Conservation (phyloP, 2,113 vertebrate species). For the Nesoenas mayeri region DNA sequence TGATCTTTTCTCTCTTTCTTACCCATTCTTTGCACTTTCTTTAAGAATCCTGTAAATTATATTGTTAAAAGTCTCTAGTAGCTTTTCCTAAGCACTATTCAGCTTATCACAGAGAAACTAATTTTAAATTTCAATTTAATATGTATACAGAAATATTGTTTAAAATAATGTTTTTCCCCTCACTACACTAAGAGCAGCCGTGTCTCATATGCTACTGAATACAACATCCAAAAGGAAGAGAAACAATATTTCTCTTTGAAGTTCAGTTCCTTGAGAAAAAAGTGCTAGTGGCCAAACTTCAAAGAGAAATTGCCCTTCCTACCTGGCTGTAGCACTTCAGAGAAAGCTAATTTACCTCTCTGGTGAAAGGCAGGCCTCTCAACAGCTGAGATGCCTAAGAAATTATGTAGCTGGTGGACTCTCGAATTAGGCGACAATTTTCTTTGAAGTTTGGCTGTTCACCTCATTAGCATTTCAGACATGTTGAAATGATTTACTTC, state of each 20-base stretch:
- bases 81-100: background rate
- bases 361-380: constrained; percentile 22
- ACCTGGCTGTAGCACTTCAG: constrained; percentile 42
- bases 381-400: background rate
- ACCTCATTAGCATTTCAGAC: constrained; percentile 53
- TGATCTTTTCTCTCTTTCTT: background rate
- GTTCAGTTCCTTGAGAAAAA: constrained; percentile 17
- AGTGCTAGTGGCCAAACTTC: constrained; percentile 54
- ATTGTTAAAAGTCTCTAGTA: background rate
- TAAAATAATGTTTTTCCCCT: background rate
- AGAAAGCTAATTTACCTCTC: constrained; percentile 46
- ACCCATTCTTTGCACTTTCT: background rate
- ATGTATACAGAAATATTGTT: background rate
- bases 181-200: background rate
- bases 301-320: constrained; percentile 54
- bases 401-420: constrained; percentile 21
- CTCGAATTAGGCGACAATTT: constrained; percentile 6
- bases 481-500: background rate
- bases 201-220: background rate
- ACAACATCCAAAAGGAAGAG: background rate
- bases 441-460: constrained; percentile 54
- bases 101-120: background rate
- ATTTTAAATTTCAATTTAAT: background rate
- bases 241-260: constrained; percentile 50
- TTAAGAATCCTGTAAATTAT: background rate